A percentile compares a stretch with the other conserved stretches of the same genome.
These are phyloP conservation scores for Hormaphis cornu DNA, from an alignment of 1,140 invertebrate genomes.

Conservation along the genomic window DNA sequence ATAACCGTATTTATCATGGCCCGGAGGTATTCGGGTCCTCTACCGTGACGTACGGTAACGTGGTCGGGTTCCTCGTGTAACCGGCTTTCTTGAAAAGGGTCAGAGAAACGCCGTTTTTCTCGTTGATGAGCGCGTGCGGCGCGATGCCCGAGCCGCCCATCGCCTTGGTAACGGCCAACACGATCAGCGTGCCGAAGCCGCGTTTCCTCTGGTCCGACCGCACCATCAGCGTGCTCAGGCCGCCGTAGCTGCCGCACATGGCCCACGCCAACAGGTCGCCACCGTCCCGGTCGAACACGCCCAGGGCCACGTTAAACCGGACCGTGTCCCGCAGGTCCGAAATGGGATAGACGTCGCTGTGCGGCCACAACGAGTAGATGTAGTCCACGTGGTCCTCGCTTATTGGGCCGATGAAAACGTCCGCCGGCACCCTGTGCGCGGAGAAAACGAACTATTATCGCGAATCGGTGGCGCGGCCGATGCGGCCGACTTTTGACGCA, in stretches of 20 bases:
- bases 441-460: too few relatives aligned
- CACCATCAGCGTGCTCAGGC: constrained; percentile 25
- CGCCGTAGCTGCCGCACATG: constrained; percentile 35
- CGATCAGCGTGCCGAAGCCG: constrained; percentile 28
- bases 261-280: constrained; percentile 32
- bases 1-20: not conserved
- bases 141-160: constrained; percentile 26
- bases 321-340: constrained; percentile 33
- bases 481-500: too few relatives aligned
- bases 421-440: not conserved
- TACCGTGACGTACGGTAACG: not conserved
- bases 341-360: constrained; percentile 35
- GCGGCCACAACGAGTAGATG: constrained; percentile 35
- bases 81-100: not conserved
- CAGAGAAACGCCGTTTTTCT: constrained; percentile 8
- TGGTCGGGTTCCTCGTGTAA: not conserved
- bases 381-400: constrained; percentile 25
- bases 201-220: not conserved
- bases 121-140: constrained; percentile 32
- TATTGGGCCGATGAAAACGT: constrained; percentile 8
- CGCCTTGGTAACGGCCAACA: constrained; percentile 20
- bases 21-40: not conserved
- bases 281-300: constrained; percentile 21
- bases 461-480: too few relatives aligned
- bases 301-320: constrained; percentile 25